Evolutionary conservation across 2,113 vertebrate genomes (phyloP).

Genomic region (Urocynchramus pylzowi): DNA sequence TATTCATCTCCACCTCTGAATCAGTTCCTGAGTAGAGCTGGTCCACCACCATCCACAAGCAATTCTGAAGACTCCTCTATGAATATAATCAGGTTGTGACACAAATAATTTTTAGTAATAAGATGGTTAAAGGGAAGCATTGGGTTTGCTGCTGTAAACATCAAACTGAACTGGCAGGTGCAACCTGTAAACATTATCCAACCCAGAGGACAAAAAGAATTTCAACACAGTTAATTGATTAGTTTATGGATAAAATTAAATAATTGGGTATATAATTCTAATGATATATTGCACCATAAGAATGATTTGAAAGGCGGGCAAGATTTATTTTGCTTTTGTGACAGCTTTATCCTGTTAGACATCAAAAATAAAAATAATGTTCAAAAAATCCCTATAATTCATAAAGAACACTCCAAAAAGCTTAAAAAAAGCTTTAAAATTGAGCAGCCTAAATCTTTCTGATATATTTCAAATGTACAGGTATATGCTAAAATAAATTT

Average conservation of each 20-base stretch:
- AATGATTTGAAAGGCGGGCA: background rate
- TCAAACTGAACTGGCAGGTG: background rate
- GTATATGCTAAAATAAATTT: background rate
- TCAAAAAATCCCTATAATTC: background rate
- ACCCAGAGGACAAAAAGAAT: background rate
- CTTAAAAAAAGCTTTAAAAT: background rate
- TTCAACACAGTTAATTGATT: background rate
- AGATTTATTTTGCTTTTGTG: background rate
- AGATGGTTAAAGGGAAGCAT: background rate
- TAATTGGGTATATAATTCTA: background rate
- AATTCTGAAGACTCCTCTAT: background rate
- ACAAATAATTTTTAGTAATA: background rate
- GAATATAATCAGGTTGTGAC: background rate
- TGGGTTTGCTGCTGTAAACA: background rate
- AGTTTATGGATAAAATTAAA: background rate
- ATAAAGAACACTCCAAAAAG: background rate
- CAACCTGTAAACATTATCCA: background rate
- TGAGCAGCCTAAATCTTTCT: background rate
- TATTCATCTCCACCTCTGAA: background rate
- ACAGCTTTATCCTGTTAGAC: background rate
- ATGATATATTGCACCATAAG: rapidly evolving
- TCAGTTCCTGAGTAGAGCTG: too few relatives aligned
- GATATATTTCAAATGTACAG: background rate
- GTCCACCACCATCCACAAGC: background rate
- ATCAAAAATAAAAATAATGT: background rate